Evolutionary conservation across 2,113 vertebrate genomes (phyloP).

Genomic region (Rhineura floridana): DNA sequence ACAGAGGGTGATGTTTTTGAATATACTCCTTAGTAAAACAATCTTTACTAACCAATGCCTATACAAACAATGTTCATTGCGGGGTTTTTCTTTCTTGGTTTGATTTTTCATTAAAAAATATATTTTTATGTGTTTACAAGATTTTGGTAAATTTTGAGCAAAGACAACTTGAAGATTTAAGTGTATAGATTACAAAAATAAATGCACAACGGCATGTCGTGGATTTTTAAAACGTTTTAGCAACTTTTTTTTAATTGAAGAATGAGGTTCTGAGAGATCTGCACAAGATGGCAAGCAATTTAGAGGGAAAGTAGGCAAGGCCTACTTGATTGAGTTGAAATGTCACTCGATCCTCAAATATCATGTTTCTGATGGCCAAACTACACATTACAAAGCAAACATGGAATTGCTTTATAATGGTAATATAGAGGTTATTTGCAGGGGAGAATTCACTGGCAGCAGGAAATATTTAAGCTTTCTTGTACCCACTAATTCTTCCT

Average conservation of each 20-base stretch:
- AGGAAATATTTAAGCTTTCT: neutral
- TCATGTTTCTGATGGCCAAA: slow-evolving; percentile 35
- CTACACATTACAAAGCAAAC: neutral
- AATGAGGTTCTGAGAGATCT: slow-evolving; percentile 61
- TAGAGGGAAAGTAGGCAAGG: slow-evolving; percentile 5
- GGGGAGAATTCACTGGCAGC: neutral
- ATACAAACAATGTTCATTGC: slow-evolving; percentile 84
- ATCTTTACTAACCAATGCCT: slow-evolving; percentile 81
- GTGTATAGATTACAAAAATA: slow-evolving; percentile 77
- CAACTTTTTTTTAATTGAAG: slow-evolving; percentile 66
- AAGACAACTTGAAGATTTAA: slow-evolving; percentile 87
- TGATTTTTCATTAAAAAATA: slow-evolving; percentile 81
- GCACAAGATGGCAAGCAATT: slow-evolving; percentile 39
- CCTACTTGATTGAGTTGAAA: slow-evolving; percentile 33
- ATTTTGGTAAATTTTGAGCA: slow-evolving; percentile 97
- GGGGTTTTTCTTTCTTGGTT: slow-evolving; percentile 80
- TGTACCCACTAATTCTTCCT: neutral
- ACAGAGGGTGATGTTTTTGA: slow-evolving; percentile 69
- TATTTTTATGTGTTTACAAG: slow-evolving; percentile 93
- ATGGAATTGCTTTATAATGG: neutral
- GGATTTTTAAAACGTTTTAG: slow-evolving; percentile 82
- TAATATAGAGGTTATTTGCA: neutral
- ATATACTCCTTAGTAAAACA: slow-evolving; percentile 81
- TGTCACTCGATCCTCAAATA: neutral
- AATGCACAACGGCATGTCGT: slow-evolving; percentile 74